Percentiles rank a stretch among this genome's conserved stretches.
Evolutionary conservation across 1,140 invertebrate species (phyloP).

Genomic region (Vanessa atalanta): DNA sequence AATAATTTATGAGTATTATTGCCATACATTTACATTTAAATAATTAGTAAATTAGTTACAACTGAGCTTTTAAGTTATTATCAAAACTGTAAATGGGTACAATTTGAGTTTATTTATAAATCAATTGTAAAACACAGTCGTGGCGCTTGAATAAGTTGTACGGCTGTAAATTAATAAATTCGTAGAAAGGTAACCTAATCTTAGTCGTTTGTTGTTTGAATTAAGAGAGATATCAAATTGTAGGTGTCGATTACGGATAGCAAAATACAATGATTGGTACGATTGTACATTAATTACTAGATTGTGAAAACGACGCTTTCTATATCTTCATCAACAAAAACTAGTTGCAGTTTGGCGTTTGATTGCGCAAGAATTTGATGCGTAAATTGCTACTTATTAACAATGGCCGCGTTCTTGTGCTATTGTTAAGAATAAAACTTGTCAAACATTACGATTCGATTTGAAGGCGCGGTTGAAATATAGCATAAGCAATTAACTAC

Average conservation of each 20-base stretch:
- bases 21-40: constrained; percentile 11
- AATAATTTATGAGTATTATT: constrained; percentile 9
- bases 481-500: not conserved
- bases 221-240: constrained; percentile 12
- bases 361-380: constrained; percentile 56
- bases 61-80: constrained; percentile 22
- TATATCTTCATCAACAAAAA: constrained; percentile 73
- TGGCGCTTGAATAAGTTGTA: constrained; percentile 34
- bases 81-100: constrained; percentile 22
- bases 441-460: constrained; percentile 51
- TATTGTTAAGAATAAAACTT: constrained; percentile 52
- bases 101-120: constrained; percentile 29
- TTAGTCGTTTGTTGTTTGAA: constrained; percentile 21
- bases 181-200: constrained; percentile 28
- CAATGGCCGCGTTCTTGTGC: constrained; percentile 50
- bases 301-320: constrained; percentile 62
- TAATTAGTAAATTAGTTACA: constrained; percentile 22
- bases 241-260: constrained; percentile 12
- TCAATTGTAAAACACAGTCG: constrained; percentile 34
- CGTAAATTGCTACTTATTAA: constrained; percentile 61
- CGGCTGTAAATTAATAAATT: constrained; percentile 36
- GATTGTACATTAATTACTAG: constrained; percentile 66
- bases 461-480: constrained; percentile 42
- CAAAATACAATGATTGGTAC: constrained; percentile 34
- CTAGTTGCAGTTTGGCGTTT: constrained; percentile 46